A percentile compares a stretch with the other conserved stretches of the same genome.
Conservation (phyloP, 2,888 invertebrate species). For the Epinotia nisella region DNA sequence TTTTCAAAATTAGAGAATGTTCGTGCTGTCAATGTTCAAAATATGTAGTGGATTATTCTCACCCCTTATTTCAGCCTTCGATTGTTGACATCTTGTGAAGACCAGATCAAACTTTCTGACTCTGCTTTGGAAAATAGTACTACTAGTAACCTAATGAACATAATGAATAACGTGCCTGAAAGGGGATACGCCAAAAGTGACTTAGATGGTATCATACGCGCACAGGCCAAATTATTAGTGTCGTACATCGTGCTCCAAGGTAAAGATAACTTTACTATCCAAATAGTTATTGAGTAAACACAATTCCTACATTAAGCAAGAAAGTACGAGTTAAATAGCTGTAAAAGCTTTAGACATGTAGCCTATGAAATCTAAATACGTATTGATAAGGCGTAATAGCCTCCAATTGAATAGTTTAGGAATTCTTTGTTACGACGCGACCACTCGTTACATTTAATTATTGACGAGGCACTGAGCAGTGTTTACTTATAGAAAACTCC, state of each 20-base stretch:
- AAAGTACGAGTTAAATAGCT: too few relatives aligned
- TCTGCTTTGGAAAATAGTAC: slow-evolving; percentile 53
- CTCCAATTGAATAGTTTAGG: too few relatives aligned
- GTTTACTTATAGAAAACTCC: neutral
- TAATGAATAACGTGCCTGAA: slow-evolving; percentile 61
- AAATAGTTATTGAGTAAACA: too few relatives aligned
- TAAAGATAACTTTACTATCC: slow-evolving; percentile 47
- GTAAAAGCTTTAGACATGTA: too few relatives aligned
- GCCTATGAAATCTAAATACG: too few relatives aligned
- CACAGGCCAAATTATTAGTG: slow-evolving; percentile 59
- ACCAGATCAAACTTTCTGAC: slow-evolving; percentile 60
- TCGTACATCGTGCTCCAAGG: slow-evolving; percentile 69
- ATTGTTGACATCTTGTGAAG: slow-evolving; percentile 62
- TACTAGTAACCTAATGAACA: slow-evolving; percentile 55
- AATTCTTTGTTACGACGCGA: too few relatives aligned
- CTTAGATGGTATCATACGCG: slow-evolving; percentile 64
- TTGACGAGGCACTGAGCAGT: neutral
- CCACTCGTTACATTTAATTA: too few relatives aligned
- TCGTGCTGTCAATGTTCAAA: too few relatives aligned
- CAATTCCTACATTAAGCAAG: too few relatives aligned
- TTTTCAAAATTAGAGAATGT: too few relatives aligned
- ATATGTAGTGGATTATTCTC: neutral
- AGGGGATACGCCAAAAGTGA: slow-evolving; percentile 54
- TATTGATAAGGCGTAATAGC: too few relatives aligned
- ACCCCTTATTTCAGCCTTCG: slow-evolving; percentile 59